Evolutionary conservation across 2,113 vertebrate species (phyloP).

Genomic region (Tachysurus fulvidraco): DNA sequence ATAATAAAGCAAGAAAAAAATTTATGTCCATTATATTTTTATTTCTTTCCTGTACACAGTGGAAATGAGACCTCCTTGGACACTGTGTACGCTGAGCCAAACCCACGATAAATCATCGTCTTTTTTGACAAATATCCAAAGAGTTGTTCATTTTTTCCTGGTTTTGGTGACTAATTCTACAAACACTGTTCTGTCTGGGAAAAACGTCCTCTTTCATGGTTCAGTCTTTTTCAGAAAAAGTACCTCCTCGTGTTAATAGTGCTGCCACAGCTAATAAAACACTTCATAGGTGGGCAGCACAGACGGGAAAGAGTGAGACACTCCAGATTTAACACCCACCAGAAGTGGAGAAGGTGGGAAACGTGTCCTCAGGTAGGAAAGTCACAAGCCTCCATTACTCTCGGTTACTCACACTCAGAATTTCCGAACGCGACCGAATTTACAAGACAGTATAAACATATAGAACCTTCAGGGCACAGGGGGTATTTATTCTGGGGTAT

Average conservation of each 20-base stretch:
- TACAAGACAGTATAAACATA: not conserved
- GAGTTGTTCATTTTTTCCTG: slow-evolving; percentile 17
- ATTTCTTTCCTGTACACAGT: not conserved
- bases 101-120: not conserved
- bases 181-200: slow-evolving; percentile 34
- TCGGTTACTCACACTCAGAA: not conserved
- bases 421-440: not conserved
- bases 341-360: slow-evolving; percentile 1
- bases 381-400: not conserved
- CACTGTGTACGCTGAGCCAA: not conserved
- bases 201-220: not conserved
- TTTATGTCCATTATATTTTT: not conserved
- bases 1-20: not conserved
- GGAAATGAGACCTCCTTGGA: not conserved
- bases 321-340: slow-evolving; percentile 25
- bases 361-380: slow-evolving; percentile 21
- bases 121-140: not conserved
- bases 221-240: not conserved
- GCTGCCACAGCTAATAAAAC: slow-evolving; percentile 33
- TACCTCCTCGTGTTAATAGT: not conserved
- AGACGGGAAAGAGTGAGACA: slow-evolving; percentile 44
- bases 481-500: not conserved
- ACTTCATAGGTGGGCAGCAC: slow-evolving; percentile 18
- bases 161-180: slow-evolving; percentile 37
- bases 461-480: not conserved